These are phyloP conservation scores for Poeciliopsis retropinna DNA, from an alignment of 2,113 vertebrate species.

Conservation along the genomic window DNA sequence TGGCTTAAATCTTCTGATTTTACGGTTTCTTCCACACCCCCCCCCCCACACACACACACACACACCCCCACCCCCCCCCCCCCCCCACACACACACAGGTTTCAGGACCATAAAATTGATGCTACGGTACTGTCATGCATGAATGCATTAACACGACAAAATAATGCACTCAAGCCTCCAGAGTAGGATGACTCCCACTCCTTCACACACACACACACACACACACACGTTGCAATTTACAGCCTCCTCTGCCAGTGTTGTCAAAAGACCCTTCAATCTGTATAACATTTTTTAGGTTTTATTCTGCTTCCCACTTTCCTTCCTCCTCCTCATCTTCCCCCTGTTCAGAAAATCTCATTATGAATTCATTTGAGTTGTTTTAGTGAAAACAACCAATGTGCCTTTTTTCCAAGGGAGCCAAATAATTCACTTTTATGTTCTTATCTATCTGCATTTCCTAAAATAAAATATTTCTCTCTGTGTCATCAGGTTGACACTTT, in stretches of 20 bases:
- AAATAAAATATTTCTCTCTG: neutral
- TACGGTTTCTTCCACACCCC: neutral
- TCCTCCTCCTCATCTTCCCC: constrained; percentile 18
- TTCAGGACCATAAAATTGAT: constrained; percentile 52
- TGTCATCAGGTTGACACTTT: neutral
- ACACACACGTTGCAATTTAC: constrained; percentile 26
- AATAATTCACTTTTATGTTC: neutral
- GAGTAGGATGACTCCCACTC: constrained; percentile 53
- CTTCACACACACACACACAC: constrained; percentile 38
- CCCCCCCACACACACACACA: constrained; percentile 7
- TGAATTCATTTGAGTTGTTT: constrained; percentile 58
- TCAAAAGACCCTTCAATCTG: constrained; percentile 35
- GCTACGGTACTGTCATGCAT: constrained; percentile 47
- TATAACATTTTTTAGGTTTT: constrained; percentile 28
- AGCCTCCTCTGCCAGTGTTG: constrained; percentile 33
- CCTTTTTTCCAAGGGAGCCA: neutral
- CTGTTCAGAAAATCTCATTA: constrained; percentile 62
- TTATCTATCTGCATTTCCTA: neutral
- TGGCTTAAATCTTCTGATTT: constrained; percentile 2
- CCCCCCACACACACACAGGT: constrained; percentile 7
- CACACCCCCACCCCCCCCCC: neutral
- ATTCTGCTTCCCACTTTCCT: constrained; percentile 12
- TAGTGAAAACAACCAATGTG: constrained; percentile 47
- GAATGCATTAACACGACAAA: constrained; percentile 44
- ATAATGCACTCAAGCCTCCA: constrained; percentile 51